phyloP scores from a whole-genome alignment of 37 sponge, comb jelly and placozoan genomes.

The Cliona cf. orientalis region DNA sequence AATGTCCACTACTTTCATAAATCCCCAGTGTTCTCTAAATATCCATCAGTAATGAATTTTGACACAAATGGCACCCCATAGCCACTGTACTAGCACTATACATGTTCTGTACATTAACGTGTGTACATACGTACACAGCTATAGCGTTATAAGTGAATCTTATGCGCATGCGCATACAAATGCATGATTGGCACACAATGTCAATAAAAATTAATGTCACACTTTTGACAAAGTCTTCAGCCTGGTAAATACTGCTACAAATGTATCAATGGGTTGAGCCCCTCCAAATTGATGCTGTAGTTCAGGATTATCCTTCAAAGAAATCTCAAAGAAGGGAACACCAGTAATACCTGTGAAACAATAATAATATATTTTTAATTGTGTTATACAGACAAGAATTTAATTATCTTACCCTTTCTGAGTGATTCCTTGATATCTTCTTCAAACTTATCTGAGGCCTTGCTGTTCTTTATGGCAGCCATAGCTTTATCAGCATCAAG shows the following conservation, averaged over 20 bases:
- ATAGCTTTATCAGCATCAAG: constrained; percentile 42
- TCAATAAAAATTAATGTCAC: too few species aligned
- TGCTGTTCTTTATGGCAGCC: constrained; percentile 1
- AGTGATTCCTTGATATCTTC: constrained; percentile 36
- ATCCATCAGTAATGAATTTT: too few species aligned
- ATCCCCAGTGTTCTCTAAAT: too few species aligned
- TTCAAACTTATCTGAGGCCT: constrained; percentile 33
- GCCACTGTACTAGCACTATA: too few species aligned
- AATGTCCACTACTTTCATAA: too few species aligned
- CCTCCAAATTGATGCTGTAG: constrained; percentile 52
- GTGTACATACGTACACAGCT: too few species aligned
- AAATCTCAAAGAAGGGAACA: constrained; percentile 68
- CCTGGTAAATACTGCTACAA: constrained; percentile 36
- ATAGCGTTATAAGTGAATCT: too few species aligned
- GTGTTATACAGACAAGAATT: too few species aligned
- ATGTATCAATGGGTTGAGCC: constrained; percentile 65
- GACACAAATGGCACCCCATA: too few species aligned
- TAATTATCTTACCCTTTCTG: constrained; percentile 58
- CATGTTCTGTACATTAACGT: too few species aligned
- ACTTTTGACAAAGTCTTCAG: constrained; percentile 42
- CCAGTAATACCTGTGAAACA: constrained; percentile 44
- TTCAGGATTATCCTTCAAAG: constrained; percentile 18
- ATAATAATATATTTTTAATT: not conserved
- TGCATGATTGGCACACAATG: too few species aligned
- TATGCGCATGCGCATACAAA: too few species aligned